Evolutionary conservation across 2,113 vertebrate species (phyloP).

Genomic region (Atlantisia rogersi): DNA sequence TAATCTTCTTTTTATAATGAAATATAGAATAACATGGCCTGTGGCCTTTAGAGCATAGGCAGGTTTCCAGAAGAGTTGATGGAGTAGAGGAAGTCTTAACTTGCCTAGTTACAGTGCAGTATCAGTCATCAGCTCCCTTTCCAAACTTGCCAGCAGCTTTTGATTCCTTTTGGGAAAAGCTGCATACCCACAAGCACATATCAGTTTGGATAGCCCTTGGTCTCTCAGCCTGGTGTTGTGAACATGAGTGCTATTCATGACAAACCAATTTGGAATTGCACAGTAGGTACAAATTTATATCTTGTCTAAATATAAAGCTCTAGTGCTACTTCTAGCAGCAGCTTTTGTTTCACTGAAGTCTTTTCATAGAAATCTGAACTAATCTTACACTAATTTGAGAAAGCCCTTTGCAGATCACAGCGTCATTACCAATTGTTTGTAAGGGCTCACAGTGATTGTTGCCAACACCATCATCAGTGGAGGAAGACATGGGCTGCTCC

Average conservation of each 20-base stretch:
- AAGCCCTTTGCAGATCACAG: background rate
- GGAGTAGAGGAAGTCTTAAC: conserved; percentile 20
- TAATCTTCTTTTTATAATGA: conserved; percentile 32
- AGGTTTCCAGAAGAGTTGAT: conserved; percentile 41
- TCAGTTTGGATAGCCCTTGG: background rate
- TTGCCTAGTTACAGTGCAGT: background rate
- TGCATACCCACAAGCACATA: background rate
- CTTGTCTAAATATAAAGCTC: background rate
- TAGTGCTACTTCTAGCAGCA: background rate
- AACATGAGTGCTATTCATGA: background rate
- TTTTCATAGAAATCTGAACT: background rate
- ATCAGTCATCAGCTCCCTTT: conserved; percentile 10
- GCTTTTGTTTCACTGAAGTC: background rate
- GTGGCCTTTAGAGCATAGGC: background rate
- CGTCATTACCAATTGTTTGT: background rate
- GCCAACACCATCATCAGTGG: rapidly evolving
- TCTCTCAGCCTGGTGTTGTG: background rate
- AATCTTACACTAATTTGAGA: background rate
- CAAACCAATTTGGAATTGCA: background rate
- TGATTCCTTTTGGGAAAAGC: background rate
- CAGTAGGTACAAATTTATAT: background rate
- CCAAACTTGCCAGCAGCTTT: conserved; percentile 19
- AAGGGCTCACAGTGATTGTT: background rate
- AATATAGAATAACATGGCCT: conserved; percentile 27
- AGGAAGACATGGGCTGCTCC: background rate